phyloP scores from a whole-genome alignment of 2,113 vertebrate species.

The Motacilla tschutschensis region DNA sequence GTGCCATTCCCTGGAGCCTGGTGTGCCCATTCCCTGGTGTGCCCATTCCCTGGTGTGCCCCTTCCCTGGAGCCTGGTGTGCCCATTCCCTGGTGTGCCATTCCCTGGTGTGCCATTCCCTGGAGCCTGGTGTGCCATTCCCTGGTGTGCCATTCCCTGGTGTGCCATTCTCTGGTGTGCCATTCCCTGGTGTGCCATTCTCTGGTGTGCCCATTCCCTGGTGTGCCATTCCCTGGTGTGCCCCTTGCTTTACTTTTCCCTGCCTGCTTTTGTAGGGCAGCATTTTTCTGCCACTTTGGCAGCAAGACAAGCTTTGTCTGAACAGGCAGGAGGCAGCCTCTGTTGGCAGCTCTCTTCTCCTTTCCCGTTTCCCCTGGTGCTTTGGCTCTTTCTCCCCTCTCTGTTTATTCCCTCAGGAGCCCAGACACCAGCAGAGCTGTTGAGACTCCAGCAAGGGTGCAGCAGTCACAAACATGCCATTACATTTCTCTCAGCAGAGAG shows the following conservation, averaged over 20 bases:
- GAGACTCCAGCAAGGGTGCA: slow-evolving; percentile 24
- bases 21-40: background rate
- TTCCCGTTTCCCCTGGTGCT: slow-evolving; percentile 29
- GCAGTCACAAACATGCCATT: background rate
- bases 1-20: rapidly evolving
- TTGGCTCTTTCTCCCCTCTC: slow-evolving; percentile 43
- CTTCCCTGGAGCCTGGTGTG: background rate
- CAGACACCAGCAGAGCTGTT: slow-evolving; percentile 15
- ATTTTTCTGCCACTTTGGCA: slow-evolving; percentile 39
- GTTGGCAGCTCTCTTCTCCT: slow-evolving; percentile 2
- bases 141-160: background rate
- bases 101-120: rapidly evolving
- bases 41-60: background rate
- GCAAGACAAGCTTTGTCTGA: slow-evolving; percentile 33
- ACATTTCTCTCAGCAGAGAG: background rate
- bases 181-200: too few species aligned
- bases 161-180: rapidly evolving
- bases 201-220: background rate
- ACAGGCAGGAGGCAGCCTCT: slow-evolving; percentile 39
- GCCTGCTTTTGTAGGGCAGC: background rate
- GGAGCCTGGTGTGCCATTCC: rapidly evolving
- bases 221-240: background rate
- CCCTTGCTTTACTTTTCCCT: background rate
- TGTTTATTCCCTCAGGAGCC: slow-evolving; percentile 59
- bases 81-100: background rate